These are phyloP conservation scores for Actinia tenebrosa DNA, from an alignment of 64 coral and sea anemone genomes.

Conservation along the genomic window DNA sequence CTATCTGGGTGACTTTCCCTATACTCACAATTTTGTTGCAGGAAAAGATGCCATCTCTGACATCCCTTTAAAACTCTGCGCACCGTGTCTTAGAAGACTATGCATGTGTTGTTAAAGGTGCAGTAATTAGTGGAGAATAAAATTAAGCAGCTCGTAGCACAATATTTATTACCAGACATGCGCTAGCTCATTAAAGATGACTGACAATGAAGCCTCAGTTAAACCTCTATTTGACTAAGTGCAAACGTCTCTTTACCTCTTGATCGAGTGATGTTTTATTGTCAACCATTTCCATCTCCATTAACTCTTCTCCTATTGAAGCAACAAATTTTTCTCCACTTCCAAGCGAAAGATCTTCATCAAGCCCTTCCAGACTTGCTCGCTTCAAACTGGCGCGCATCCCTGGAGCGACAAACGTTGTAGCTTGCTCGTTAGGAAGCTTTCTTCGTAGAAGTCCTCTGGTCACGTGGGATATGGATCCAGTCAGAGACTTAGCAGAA, in stretches of 20 bases:
- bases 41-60: no score
- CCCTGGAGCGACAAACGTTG: slow-evolving; percentile 26
- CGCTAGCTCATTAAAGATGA: no score
- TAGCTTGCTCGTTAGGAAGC: slow-evolving; percentile 55
- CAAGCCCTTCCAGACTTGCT: background rate
- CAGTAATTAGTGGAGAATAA: no score
- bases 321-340: background rate
- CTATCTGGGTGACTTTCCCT: no score
- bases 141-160: no score
- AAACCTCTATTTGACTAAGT: no score
- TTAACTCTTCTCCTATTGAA: background rate
- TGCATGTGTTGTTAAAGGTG: no score
- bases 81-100: no score
- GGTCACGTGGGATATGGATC: slow-evolving; percentile 11
- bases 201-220: no score
- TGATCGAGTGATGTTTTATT: background rate
- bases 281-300: background rate
- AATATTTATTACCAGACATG: no score
- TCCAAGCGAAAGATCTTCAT: background rate
- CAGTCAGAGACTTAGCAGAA: slow-evolving; percentile 32
- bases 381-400: slow-evolving; percentile 46
- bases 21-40: no score
- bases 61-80: no score
- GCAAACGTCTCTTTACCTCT: background rate
- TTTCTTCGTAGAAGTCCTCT: slow-evolving; percentile 48